Evolutionary conservation across 2,113 vertebrate species (phyloP).

Genomic region (Probosciger aterrimus): DNA sequence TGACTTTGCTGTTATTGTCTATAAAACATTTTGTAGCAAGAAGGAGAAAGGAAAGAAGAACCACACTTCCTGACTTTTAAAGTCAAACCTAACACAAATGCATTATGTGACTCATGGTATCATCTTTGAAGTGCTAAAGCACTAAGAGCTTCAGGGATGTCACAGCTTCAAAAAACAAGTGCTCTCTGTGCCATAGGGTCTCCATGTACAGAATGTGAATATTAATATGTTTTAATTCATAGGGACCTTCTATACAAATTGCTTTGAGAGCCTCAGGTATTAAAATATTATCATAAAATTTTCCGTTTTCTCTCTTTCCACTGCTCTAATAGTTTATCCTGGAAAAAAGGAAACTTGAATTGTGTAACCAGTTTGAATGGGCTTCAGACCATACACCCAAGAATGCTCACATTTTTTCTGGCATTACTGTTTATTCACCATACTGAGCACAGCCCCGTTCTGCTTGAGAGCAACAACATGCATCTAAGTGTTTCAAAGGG

Average conservation of each 20-base stretch:
- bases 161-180: neutral
- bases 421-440: neutral
- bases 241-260: neutral
- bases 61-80: neutral
- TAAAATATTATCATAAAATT: neutral
- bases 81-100: neutral
- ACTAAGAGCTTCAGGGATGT: neutral
- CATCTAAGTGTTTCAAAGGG: neutral
- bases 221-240: neutral
- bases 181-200: neutral
- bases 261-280: neutral
- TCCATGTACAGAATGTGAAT: neutral
- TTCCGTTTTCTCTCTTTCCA: neutral
- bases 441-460: neutral
- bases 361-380: neutral
- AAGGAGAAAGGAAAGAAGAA: neutral
- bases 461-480: neutral
- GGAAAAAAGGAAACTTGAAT: neutral
- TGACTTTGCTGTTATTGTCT: neutral
- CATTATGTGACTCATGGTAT: neutral
- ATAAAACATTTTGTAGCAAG: neutral
- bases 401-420: neutral
- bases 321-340: neutral
- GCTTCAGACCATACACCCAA: accelerated
- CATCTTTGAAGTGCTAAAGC: neutral